phyloP scores from a whole-genome alignment of 2,888 invertebrate genomes.

The Lasius fuliginosus region DNA sequence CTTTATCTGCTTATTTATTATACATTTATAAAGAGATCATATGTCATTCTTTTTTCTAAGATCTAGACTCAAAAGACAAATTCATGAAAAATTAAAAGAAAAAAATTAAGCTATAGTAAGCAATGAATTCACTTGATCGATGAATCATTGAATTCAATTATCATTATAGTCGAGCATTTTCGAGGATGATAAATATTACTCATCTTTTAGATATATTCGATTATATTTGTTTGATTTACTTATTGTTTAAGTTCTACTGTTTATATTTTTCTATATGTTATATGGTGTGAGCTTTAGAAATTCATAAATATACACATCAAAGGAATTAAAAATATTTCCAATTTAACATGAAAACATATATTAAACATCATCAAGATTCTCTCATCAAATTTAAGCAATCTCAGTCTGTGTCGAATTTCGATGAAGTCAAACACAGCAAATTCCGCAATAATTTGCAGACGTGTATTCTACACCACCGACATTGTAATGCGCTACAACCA shows the following conservation, averaged over 20 bases:
- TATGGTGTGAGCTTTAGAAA: background rate
- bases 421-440: background rate
- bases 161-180: too few relatives aligned
- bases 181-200: background rate
- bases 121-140: background rate
- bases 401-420: conserved; percentile 9
- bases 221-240: conserved; percentile 8
- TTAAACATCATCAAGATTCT: background rate
- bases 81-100: background rate
- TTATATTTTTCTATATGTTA: background rate
- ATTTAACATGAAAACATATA: background rate
- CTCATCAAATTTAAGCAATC: background rate
- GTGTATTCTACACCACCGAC: background rate
- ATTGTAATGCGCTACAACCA: conserved; percentile 15
- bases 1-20: too few relatives aligned
- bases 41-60: background rate
- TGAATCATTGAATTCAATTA: conserved; percentile 10
- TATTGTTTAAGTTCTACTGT: background rate
- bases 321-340: background rate
- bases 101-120: background rate
- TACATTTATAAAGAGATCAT: background rate
- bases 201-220: background rate
- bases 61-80: background rate
- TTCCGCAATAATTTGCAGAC: background rate
- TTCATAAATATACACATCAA: background rate